A percentile compares a stretch with the other conserved stretches of the same genome.
phyloP scores from a whole-genome alignment of 2,888 invertebrate genomes.

The Atethmia centrago region DNA sequence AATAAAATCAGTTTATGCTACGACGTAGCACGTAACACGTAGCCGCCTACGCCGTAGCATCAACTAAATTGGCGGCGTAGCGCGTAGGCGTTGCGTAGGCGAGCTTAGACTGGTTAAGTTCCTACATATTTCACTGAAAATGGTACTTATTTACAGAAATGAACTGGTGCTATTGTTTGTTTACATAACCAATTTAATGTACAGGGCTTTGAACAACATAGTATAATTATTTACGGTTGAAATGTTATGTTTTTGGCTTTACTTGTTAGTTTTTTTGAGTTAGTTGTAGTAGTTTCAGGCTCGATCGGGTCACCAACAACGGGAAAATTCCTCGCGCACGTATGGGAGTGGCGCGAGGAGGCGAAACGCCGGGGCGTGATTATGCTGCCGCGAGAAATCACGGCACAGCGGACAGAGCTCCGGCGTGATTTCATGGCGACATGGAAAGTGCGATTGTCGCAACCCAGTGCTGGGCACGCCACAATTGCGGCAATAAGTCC shows the following conservation, averaged over 20 bases:
- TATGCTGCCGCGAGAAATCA: no score
- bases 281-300: background rate
- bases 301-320: background rate
- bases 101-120: constrained; percentile 14
- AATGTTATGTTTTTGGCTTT: background rate
- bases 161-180: constrained; percentile 6
- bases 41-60: constrained; percentile 25
- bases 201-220: background rate
- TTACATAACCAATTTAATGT: background rate
- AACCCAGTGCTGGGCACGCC: no score
- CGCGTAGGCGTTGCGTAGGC: constrained; percentile 62
- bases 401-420: no score
- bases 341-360: no score
- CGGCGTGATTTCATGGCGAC: no score
- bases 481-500: no score
- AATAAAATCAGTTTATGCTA: background rate
- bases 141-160: constrained; percentile 18
- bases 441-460: no score
- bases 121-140: constrained; percentile 21
- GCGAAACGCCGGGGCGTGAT: no score
- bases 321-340: no score
- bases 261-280: background rate
- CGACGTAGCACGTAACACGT: constrained; percentile 21
- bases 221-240: background rate
- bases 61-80: constrained; percentile 14